These are phyloP conservation scores for Lipotes vexillifer DNA, from an alignment of 2,113 vertebrate species.

Conservation along the genomic window DNA sequence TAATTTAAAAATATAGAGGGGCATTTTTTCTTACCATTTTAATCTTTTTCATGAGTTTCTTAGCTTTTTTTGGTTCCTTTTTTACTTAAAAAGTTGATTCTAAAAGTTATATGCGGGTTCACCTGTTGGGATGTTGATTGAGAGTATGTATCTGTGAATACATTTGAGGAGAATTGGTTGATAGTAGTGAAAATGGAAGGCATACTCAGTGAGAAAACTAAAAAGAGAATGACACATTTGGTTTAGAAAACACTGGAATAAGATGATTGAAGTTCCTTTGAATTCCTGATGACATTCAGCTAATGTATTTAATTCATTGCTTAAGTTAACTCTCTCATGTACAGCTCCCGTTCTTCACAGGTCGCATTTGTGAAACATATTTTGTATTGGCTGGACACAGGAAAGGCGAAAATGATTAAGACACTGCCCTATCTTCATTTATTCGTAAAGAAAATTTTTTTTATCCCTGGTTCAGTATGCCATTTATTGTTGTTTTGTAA, in stretches of 20 bases:
- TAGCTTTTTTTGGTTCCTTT: not conserved
- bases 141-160: not conserved
- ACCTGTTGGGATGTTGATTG: not conserved
- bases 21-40: not conserved
- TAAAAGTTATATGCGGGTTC: not conserved
- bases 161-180: not conserved
- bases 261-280: not conserved
- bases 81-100: not conserved
- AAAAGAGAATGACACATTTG: not conserved
- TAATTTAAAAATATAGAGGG: not conserved
- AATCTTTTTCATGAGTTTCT: not conserved
- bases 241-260: not conserved
- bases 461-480: not conserved
- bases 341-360: not conserved
- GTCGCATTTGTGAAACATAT: not conserved
- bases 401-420: not conserved
- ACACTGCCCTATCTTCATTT: not conserved
- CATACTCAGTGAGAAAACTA: not conserved
- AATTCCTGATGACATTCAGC: not conserved
- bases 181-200: not conserved
- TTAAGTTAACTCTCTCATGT: not conserved
- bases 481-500: not conserved
- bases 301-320: not conserved
- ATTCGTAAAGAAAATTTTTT: not conserved
- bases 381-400: not conserved